Evolutionary conservation across 2,888 invertebrate species (phyloP).

Genomic region (Eugnorisma glareosa): DNA sequence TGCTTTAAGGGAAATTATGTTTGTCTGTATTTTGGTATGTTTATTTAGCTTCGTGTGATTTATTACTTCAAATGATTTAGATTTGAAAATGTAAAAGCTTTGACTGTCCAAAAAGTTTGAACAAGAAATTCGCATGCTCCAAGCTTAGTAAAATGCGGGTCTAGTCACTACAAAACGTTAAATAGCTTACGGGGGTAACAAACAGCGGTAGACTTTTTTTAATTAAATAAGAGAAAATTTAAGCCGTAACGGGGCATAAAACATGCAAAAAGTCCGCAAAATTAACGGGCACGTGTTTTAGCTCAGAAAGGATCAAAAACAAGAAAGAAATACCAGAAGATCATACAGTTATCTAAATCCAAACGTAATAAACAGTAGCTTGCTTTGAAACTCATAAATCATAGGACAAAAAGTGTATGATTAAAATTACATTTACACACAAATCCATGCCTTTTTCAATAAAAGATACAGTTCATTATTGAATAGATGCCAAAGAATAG

Average conservation of each 20-base stretch:
- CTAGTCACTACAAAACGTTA: not conserved
- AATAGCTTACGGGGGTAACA: constrained; percentile 3
- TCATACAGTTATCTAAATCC: constrained; percentile 56
- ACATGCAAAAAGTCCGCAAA: constrained; percentile 32
- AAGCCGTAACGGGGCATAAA: constrained; percentile 44
- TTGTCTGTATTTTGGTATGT: constrained; percentile 54
- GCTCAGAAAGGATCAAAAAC: constrained; percentile 27
- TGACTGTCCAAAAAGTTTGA: too few relatives aligned
- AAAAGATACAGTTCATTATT: constrained; percentile 35
- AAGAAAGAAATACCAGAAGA: constrained; percentile 27
- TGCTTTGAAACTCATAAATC: constrained; percentile 62
- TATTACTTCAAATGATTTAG: not conserved
- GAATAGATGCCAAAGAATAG: not conserved
- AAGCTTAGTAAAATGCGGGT: constrained; percentile 19
- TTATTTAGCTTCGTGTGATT: constrained; percentile 42
- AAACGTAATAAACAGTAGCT: constrained; percentile 64
- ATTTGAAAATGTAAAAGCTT: too few relatives aligned
- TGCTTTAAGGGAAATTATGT: constrained; percentile 40
- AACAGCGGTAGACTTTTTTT: constrained; percentile 27
- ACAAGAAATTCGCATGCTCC: too few relatives aligned
- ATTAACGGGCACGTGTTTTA: constrained; percentile 49
- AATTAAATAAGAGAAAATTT: not conserved
- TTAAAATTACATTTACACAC: constrained; percentile 11
- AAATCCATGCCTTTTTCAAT: not conserved
- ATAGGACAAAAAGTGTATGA: constrained; percentile 46